These are phyloP conservation scores for Butorides virescens DNA, from an alignment of 2,113 vertebrate species.

Conservation along the genomic window DNA sequence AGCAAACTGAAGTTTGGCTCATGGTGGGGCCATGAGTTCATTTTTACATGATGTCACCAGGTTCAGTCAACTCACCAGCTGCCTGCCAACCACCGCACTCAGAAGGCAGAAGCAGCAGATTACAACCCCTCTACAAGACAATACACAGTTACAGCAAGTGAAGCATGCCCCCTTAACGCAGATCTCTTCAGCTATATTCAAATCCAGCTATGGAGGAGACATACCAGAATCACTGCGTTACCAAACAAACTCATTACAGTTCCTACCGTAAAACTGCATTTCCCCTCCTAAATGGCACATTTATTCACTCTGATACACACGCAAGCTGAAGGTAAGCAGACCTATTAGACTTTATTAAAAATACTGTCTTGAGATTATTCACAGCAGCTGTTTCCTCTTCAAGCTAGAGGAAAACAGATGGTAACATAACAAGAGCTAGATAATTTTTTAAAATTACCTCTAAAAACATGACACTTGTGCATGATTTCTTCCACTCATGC, in stretches of 20 bases:
- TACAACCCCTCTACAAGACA: not conserved
- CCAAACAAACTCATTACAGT: not conserved
- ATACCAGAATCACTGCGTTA: not conserved
- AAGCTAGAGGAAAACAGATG: conserved; percentile 61
- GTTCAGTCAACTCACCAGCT: not conserved
- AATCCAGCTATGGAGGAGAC: not conserved
- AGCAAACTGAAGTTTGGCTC: not conserved
- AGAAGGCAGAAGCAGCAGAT: not conserved
- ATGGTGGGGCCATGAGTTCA: fast-evolving
- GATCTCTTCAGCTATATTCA: not conserved
- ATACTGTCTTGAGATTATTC: conserved; percentile 45
- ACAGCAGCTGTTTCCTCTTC: conserved; percentile 65
- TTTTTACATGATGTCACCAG: not conserved
- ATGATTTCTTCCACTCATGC: conserved; percentile 45
- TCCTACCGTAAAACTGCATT: not conserved
- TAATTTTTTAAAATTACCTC: conserved; percentile 57
- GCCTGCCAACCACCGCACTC: not conserved
- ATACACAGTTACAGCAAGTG: not conserved
- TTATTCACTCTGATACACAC: not conserved
- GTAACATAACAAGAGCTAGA: conserved; percentile 52
- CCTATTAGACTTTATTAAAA: conserved; percentile 51
- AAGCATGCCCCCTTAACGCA: not conserved
- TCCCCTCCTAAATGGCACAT: not conserved
- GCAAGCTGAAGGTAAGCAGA: conserved; percentile 47
- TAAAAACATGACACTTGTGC: conserved; percentile 51